Base-by-base conservation (phyloP, 2,888 invertebrate species). In the Phortica magna region DNA sequence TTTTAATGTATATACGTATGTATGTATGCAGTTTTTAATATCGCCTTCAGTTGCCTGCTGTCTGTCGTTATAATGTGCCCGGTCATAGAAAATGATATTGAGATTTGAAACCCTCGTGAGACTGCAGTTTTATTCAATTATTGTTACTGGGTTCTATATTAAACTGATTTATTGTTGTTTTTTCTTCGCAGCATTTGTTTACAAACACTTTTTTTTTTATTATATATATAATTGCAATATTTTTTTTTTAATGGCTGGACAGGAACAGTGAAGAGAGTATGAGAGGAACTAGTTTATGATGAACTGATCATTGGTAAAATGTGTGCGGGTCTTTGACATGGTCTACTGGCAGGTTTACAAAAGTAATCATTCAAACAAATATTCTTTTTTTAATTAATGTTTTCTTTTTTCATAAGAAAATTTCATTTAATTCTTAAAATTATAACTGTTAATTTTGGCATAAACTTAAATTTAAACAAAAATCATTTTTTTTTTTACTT, bases 91-190 rank as follows among this genome's bases (percentile, higher is more conserved):
- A 55, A 71, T 71, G 70, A 71, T 71, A 71, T 71, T 31, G 53
- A 48, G 39, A 71, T 64, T 84, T 85, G 87, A 88, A 85, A 85
- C 88, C 85, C 85, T 88, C 53, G 70, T 79, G 75, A 87, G 83
- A 84, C 82, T 82, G 85, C 83, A 80, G 79, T 84, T 79, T 64
- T 59, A 72, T 71, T 68, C 19, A 43, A 68, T 71, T 71, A 71
- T 71, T 71, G 70, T 71, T 71, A 55, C 10, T 70, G 65, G 59
- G 39, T 59, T 65, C 39, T 31, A 22, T 61, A n/a, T 17, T 65
- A 39, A 39, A 31, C 7, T 59, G 59, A 19, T 61, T 48, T 48
- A 48, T 48, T 48, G 7, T 31, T 31, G 31, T 61, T 61, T 22
- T 61, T 10, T 22, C 5, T 65, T 14, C 39, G 31, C 41, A 14